phyloP scores from a whole-genome alignment of 2,797 vertebrate species.

The Rhinogobio ventralis region DNA sequence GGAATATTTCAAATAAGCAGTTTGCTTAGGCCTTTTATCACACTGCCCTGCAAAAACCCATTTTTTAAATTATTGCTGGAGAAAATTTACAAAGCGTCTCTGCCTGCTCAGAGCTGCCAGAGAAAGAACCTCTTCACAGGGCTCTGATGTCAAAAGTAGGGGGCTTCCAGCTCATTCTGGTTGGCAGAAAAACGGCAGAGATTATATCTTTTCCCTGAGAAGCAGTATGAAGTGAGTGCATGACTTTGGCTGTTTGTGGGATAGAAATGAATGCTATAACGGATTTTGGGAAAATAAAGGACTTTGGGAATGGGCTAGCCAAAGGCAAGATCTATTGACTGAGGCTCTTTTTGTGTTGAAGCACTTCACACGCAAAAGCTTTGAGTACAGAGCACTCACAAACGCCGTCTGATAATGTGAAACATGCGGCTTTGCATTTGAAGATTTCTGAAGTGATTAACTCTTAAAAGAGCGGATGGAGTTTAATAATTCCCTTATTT shows the following conservation, averaged over 20 bases:
- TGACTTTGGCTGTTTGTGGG: conserved; percentile 38
- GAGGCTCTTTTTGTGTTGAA: conserved; percentile 31
- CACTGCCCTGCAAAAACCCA: conserved; percentile 8
- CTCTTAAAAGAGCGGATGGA: conserved; percentile 11
- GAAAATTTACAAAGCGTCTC: conserved; percentile 37
- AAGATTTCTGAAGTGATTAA: conserved; percentile 51
- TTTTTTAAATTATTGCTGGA: conserved; percentile 7
- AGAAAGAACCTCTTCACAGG: background rate
- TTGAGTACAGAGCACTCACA: conserved; percentile 38
- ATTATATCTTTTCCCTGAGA: conserved; percentile 37
- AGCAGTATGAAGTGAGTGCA: conserved; percentile 26
- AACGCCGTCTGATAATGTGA: conserved; percentile 29
- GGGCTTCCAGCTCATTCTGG: conserved; percentile 30
- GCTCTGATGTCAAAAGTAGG: conserved; percentile 26
- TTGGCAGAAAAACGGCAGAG: conserved; percentile 30
- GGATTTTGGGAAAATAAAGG: conserved; percentile 34
- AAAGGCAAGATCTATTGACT: conserved; percentile 43
- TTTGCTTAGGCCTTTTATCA: conserved; percentile 35
- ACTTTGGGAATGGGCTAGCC: conserved; percentile 32
- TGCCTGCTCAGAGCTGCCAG: conserved; percentile 8
- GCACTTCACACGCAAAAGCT: conserved; percentile 41
- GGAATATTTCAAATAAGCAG: conserved; percentile 38
- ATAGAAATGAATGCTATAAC: conserved; percentile 38
- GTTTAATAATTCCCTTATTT: background rate
- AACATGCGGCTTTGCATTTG: conserved; percentile 33